Evolutionary conservation across 2,797 vertebrate genomes (phyloP), one percentile per base, ranked within the genome.

Genomic region (Bradypodion pumilum): DNA sequence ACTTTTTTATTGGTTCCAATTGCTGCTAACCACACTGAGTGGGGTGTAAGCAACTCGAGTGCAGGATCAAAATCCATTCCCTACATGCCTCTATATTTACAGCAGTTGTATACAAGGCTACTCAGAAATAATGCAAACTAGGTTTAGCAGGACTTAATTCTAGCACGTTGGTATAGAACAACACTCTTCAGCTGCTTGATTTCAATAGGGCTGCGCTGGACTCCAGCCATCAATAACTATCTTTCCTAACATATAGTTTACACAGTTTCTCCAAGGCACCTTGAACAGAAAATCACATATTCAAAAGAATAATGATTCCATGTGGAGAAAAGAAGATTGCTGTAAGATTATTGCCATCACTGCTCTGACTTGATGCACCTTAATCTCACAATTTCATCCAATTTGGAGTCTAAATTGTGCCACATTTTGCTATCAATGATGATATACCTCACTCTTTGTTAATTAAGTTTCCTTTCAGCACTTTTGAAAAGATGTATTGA

Each of bases 271-370:
- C 89, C 87, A 81, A 94, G 94, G 92, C 93, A 94, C 89, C 93
- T 92, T 94, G 93, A 94, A 94, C 85, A 92, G 94, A 95, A 95
- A 94, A 95, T 95, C 94, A 95, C 92, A 95, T 90, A 91, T 81
- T 94, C 90, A 95, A 94, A 95, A 91, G 92, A 91, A 88, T 16
- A 92, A 91, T 91, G 91, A 88, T 78, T 74, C 83, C 84, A 87
- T 87, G 84, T 7, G 81, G 88, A 12, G 63, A 65, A 76, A 6
- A 9, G 29, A 79, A 80, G 80, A 88, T 60, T 75, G 62, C 49
- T 74, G 60, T 56, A 84, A 72, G 15, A 62, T 44, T 27, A 74
- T 29, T 81, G 80, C 9, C 86, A 37, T 66, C 78, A 35, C 44
- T 75, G 37, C 63, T 74, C 37, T 19, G 27, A 74, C 19, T 29